Conservation (phyloP, 1,140 invertebrate species). For the Caenorhabditis briggsae region DNA sequence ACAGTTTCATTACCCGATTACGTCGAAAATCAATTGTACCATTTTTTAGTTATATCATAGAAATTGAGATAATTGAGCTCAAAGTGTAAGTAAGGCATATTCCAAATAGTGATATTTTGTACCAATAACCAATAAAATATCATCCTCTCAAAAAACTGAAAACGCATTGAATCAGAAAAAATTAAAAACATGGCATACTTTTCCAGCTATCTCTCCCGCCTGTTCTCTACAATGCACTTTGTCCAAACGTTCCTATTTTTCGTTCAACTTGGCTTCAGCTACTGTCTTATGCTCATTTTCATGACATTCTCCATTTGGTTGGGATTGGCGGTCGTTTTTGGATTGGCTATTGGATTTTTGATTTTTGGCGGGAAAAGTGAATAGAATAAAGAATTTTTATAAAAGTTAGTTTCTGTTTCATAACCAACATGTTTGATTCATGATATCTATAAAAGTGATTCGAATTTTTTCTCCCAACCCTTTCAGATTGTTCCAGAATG, state of each 20-base stretch:
- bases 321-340: conserved; percentile 89
- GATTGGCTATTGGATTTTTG: conserved; percentile 76
- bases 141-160: too few relatives aligned
- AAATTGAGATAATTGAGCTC: too few relatives aligned
- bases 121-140: too few relatives aligned
- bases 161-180: not conserved
- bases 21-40: too few relatives aligned
- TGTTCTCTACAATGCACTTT: conserved; percentile 81
- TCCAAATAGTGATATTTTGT: too few relatives aligned
- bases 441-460: too few relatives aligned
- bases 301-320: conserved; percentile 98
- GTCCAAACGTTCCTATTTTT: conserved; percentile 90
- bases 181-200: not conserved
- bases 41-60: too few relatives aligned
- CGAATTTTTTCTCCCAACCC: too few relatives aligned
- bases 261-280: conserved; percentile 89
- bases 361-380: conserved; percentile 46
- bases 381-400: not conserved
- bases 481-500: not conserved
- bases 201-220: conserved; percentile 32
- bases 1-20: too few relatives aligned
- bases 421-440: too few relatives aligned
- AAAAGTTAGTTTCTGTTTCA: not conserved
- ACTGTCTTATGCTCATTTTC: conserved; percentile 95
- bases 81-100: too few relatives aligned